A percentile compares a stretch with the other conserved stretches of the same genome.
These are phyloP conservation scores for Drosophila eohydei DNA, from an alignment of 2,888 invertebrate species.

Conservation along the genomic window DNA sequence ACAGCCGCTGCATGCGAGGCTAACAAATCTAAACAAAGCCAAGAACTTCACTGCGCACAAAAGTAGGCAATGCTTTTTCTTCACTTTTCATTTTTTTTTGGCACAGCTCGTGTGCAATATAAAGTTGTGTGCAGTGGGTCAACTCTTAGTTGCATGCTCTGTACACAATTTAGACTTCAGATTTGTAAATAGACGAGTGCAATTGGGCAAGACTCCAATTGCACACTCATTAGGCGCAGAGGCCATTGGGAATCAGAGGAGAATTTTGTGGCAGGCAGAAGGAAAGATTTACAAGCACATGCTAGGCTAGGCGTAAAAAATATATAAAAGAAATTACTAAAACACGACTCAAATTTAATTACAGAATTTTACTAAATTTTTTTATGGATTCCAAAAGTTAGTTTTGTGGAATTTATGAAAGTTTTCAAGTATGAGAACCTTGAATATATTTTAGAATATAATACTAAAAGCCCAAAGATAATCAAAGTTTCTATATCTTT, in stretches of 20 bases:
- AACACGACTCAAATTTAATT: neutral
- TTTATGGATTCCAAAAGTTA: neutral
- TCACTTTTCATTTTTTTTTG: neutral
- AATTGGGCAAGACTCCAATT: neutral
- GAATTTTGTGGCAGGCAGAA: neutral
- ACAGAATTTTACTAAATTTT: neutral
- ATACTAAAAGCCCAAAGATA: neutral
- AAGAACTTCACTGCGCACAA: slow-evolving; percentile 48
- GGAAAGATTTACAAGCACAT: no score
- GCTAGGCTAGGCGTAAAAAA: neutral
- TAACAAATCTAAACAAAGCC: slow-evolving; percentile 43
- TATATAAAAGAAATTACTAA: neutral
- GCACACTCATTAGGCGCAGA: neutral
- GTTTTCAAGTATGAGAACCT: neutral
- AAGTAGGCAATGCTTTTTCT: slow-evolving; percentile 62
- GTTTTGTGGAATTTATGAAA: neutral
- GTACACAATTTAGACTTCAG: slow-evolving; percentile 34
- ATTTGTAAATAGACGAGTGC: slow-evolving; percentile 4
- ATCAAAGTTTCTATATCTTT: neutral
- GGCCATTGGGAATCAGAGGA: neutral
- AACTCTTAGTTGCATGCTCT: slow-evolving; percentile 4
- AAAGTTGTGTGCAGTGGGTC: neutral
- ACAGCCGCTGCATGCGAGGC: slow-evolving; percentile 31
- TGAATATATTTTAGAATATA: neutral
- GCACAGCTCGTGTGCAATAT: neutral